phyloP scores from a whole-genome alignment of 2,888 invertebrate species.

The Oconnorella tubifera region DNA sequence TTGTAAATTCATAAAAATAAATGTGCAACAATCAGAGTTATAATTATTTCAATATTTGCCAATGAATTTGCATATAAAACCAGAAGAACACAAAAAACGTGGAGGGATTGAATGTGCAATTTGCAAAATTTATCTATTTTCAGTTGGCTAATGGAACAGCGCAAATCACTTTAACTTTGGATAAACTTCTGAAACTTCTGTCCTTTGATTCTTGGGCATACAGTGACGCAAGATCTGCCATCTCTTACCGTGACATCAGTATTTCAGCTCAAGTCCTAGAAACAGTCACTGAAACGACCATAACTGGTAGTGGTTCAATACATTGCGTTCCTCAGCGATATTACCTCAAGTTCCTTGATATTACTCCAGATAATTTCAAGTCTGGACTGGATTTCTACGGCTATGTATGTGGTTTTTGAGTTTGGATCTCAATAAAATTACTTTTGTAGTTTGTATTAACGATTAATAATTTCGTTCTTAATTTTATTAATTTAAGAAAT shows the following conservation, averaged over 20 bases:
- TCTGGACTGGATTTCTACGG: slow-evolving; percentile 7
- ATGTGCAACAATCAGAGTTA: no score
- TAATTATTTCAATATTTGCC: no score
- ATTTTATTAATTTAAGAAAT: no score
- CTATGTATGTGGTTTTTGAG: not conserved
- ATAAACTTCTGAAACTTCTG: slow-evolving; percentile 7
- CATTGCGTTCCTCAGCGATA: not conserved
- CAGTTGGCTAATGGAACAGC: slow-evolving; percentile 14
- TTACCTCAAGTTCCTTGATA: slow-evolving; percentile 2
- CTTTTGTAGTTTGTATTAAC: no score
- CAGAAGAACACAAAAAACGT: no score
- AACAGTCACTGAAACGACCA: not conserved
- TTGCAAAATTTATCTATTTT: not conserved
- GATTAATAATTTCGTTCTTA: no score
- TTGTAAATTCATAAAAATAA: no score
- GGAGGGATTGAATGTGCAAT: not conserved
- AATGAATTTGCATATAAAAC: no score
- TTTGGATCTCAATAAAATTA: no score
- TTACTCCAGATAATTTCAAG: slow-evolving; percentile 13
- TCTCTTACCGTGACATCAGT: slow-evolving; percentile 1
- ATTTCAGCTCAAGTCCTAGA: slow-evolving; percentile 5
- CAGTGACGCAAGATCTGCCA: not conserved
- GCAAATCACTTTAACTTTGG: not conserved
- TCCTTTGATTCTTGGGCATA: not conserved
- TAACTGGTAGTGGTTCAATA: slow-evolving; percentile 1